phyloP scores from a whole-genome alignment of 2,797 vertebrate species.

The Lepilemur ruficaudatus region DNA sequence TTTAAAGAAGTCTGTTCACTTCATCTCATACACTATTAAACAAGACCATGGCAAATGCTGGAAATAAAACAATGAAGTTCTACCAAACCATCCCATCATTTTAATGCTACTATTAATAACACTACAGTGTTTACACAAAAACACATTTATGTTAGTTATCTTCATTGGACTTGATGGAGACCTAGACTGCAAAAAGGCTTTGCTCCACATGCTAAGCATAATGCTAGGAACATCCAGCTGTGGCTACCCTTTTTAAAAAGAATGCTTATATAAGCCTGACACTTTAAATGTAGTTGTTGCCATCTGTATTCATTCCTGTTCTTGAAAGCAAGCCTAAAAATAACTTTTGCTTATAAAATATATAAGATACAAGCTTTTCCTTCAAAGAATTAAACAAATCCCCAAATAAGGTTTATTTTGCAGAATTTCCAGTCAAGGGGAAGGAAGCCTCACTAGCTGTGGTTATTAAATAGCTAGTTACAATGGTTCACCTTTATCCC shows the following conservation, averaged over 20 bases:
- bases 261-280: neutral
- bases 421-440: neutral
- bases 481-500: neutral
- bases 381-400: neutral
- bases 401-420: neutral
- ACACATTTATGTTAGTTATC: neutral
- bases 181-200: neutral
- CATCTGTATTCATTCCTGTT: neutral
- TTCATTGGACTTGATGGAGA: neutral
- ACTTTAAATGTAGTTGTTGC: neutral
- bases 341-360: neutral
- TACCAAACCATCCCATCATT: neutral
- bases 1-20: neutral
- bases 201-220: neutral
- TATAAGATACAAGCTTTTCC: neutral
- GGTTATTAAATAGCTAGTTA: neutral
- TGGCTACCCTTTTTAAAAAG: neutral
- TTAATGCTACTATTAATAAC: neutral
- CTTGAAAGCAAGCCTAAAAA: conserved; percentile 30
- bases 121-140: neutral
- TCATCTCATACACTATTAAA: neutral
- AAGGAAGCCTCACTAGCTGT: neutral
- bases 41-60: neutral
- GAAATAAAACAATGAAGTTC: neutral
- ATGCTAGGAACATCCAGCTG: neutral